Evolutionary conservation across 1,140 invertebrate species (phyloP).

Genomic region (Drosophila truncata): DNA sequence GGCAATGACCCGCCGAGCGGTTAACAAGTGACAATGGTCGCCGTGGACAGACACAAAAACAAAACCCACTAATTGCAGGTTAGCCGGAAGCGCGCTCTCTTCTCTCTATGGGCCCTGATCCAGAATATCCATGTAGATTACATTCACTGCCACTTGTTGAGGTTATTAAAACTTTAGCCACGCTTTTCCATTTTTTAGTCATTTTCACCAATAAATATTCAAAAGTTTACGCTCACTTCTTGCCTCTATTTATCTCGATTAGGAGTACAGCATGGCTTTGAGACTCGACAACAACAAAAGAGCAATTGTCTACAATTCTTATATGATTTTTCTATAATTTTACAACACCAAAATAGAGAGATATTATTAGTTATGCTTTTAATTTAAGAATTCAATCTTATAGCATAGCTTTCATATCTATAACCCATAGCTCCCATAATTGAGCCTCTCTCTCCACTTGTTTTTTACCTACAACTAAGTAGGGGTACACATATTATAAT

Average conservation of each 20-base stretch:
- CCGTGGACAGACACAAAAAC: slow-evolving; percentile 9
- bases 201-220: slow-evolving; percentile 15
- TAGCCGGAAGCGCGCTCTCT: slow-evolving; percentile 22
- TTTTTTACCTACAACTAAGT: slow-evolving; percentile 2
- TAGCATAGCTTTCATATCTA: too few relatives aligned
- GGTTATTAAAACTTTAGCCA: slow-evolving; percentile 13
- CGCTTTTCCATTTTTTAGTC: slow-evolving; percentile 3
- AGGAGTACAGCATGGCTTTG: background rate
- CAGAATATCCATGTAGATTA: slow-evolving; percentile 20
- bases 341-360: background rate
- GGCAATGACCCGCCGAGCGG: slow-evolving; percentile 65
- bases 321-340: slow-evolving; percentile 36
- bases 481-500: slow-evolving; percentile 13
- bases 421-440: background rate
- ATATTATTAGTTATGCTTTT: background rate
- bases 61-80: slow-evolving; percentile 44
- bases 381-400: too few relatives aligned
- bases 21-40: slow-evolving; percentile 60
- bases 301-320: slow-evolving; percentile 44
- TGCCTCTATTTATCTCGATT: background rate
- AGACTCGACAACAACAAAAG: slow-evolving; percentile 13
- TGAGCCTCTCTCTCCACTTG: background rate
- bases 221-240: slow-evolving; percentile 8
- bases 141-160: slow-evolving; percentile 8
- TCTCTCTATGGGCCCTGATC: slow-evolving; percentile 12